Percentiles rank a stretch among this genome's conserved stretches.
These are phyloP conservation scores for Anabas testudineus DNA, from an alignment of 2,797 vertebrate genomes.

Conservation along the genomic window DNA sequence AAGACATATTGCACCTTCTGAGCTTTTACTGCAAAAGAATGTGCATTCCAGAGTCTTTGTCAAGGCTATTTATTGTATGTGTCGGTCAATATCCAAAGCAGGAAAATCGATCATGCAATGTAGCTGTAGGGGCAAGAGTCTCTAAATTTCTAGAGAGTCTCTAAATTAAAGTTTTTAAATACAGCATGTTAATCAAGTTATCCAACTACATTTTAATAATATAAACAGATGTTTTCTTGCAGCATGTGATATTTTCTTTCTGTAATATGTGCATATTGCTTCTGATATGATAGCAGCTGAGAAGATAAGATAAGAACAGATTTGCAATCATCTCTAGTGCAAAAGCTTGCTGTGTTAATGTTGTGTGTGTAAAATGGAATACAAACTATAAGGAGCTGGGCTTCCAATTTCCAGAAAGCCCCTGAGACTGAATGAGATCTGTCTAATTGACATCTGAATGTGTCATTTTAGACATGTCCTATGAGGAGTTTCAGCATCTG, in stretches of 20 bases:
- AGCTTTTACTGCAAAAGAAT: not conserved
- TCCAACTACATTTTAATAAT: not conserved
- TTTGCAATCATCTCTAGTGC: no score
- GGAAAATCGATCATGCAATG: constrained; percentile 13
- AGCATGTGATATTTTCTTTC: no score
- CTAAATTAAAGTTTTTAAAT: not conserved
- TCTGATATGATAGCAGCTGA: not conserved
- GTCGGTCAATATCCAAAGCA: constrained; percentile 18
- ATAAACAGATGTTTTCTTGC: not conserved
- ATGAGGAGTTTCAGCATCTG: not conserved
- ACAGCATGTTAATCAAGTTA: not conserved
- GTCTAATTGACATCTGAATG: constrained; percentile 10
- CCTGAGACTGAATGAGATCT: not conserved
- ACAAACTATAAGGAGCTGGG: not conserved
- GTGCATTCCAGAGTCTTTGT: constrained; percentile 6
- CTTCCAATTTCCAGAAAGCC: not conserved
- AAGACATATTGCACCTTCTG: not conserved
- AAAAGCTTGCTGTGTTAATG: not conserved
- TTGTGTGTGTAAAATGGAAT: not conserved
- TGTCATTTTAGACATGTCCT: no score
- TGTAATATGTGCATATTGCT: not conserved
- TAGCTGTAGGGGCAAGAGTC: not conserved
- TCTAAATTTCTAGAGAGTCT: not conserved
- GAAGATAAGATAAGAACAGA: not conserved
- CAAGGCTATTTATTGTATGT: constrained; percentile 12